Conservation (phyloP, 2,113 vertebrate species). For the Myotis brandtii region DNA sequence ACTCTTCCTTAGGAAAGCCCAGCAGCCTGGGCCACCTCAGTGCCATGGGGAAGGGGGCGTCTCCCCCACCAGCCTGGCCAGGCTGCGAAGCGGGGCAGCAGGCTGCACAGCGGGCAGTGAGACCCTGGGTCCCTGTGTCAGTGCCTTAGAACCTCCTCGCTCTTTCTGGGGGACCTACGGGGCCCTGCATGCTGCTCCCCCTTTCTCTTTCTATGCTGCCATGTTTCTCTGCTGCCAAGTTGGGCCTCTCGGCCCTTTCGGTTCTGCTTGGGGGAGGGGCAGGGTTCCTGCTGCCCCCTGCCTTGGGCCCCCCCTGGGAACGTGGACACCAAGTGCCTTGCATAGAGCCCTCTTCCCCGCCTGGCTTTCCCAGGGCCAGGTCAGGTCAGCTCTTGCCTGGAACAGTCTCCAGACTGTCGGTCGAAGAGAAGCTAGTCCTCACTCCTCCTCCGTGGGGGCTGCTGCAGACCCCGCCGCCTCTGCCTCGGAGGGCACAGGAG, state of each 20-base stretch:
- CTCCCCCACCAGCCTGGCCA: background rate
- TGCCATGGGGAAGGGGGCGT: background rate
- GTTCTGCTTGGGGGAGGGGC: slow-evolving; percentile 37
- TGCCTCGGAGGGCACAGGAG: background rate
- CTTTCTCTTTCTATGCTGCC: slow-evolving; percentile 53
- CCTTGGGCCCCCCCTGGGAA: slow-evolving; percentile 49
- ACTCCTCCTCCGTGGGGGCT: background rate
- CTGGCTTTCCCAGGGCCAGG: background rate
- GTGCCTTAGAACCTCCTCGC: slow-evolving; percentile 71
- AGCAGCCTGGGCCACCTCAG: background rate
- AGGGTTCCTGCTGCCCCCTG: background rate
- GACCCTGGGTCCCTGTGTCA: slow-evolving; percentile 51
- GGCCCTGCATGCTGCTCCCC: background rate
- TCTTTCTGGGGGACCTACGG: background rate
- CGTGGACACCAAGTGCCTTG: slow-evolving; percentile 75
- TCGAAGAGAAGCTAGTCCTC: background rate
- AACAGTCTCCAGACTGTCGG: background rate
- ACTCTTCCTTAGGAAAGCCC: slow-evolving; percentile 54
- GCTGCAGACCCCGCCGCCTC: background rate
- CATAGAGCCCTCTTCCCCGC: background rate
- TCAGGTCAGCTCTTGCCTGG: background rate
- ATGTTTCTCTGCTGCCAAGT: slow-evolving; percentile 80
- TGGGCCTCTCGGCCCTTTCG: slow-evolving; percentile 32
- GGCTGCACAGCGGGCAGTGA: background rate
- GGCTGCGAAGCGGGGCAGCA: background rate